Evolutionary conservation across 2,797 vertebrate genomes (phyloP).

Genomic region (Neosilurus hyrtlii): DNA sequence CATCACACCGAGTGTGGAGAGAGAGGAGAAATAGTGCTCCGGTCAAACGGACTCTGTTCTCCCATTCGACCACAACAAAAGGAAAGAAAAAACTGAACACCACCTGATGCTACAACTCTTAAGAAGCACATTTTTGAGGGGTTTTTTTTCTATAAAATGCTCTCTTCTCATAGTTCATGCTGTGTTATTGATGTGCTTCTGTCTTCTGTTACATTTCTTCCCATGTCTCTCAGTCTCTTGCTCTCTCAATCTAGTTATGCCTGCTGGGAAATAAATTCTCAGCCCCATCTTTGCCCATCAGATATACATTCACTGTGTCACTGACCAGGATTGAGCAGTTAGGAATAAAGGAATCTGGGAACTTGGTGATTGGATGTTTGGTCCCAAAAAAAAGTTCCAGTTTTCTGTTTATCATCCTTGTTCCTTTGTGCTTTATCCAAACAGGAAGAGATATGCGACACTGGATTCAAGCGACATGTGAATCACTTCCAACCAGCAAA

Average conservation of each 20-base stretch:
- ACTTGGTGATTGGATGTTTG: not conserved
- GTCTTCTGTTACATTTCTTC: not conserved
- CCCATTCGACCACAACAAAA: slow-evolving; percentile 9
- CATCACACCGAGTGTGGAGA: not conserved
- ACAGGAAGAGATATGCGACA: no score
- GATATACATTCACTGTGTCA: not conserved
- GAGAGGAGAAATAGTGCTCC: not conserved
- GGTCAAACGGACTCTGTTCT: slow-evolving; percentile 20
- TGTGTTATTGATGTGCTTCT: slow-evolving; percentile 24
- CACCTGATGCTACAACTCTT: slow-evolving; percentile 4
- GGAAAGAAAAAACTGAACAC: not conserved
- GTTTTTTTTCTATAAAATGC: not conserved
- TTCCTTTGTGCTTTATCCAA: no score
- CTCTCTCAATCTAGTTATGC: not conserved
- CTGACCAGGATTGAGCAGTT: not conserved
- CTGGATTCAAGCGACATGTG: no score
- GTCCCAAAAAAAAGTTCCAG: not conserved
- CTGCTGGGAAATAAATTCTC: not conserved
- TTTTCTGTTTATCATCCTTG: no score
- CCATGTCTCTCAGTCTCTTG: not conserved
- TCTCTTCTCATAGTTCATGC: not conserved
- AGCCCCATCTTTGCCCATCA: not conserved
- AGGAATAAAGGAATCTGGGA: not conserved
- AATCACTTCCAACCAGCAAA: no score
- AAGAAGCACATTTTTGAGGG: not conserved